Percentiles rank a stretch among this genome's conserved stretches.
Conservation (phyloP, 2,113 vertebrate species). For the Candoia aspera region DNA sequence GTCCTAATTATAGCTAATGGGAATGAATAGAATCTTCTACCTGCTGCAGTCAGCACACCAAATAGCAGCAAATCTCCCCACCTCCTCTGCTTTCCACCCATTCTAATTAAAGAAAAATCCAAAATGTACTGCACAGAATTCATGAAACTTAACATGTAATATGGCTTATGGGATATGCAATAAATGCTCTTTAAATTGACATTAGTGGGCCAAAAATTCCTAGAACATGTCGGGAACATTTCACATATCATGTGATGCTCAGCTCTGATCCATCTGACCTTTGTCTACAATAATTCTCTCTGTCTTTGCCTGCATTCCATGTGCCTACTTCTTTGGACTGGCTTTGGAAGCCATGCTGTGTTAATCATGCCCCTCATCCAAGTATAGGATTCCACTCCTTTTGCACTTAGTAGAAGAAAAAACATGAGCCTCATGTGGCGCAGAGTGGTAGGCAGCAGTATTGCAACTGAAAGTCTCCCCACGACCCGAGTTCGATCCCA, state of each 20-base stretch:
- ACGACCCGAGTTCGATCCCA: too few species aligned
- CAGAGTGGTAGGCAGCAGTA: too few species aligned
- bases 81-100: neutral
- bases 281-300: neutral
- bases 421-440: too few species aligned
- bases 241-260: rapidly evolving
- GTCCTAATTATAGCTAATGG: neutral
- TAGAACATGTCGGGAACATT: neutral
- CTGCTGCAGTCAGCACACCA: neutral
- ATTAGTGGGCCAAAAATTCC: neutral
- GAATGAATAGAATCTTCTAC: neutral
- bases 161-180: neutral
- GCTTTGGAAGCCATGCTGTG: rapidly evolving
- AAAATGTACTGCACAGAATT: neutral
- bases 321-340: slow-evolving; percentile 13
- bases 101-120: neutral
- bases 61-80: neutral
- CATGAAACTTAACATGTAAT: neutral
- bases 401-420: neutral
- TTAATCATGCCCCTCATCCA: neutral
- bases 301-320: slow-evolving; percentile 15
- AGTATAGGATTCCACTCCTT: neutral
- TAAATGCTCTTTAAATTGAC: slow-evolving; percentile 1
- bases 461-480: too few species aligned
- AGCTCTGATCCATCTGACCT: slow-evolving; percentile 3